These are phyloP conservation scores for Listrodromus nycthemerus DNA, from an alignment of 2,888 invertebrate genomes.

Conservation along the genomic window DNA sequence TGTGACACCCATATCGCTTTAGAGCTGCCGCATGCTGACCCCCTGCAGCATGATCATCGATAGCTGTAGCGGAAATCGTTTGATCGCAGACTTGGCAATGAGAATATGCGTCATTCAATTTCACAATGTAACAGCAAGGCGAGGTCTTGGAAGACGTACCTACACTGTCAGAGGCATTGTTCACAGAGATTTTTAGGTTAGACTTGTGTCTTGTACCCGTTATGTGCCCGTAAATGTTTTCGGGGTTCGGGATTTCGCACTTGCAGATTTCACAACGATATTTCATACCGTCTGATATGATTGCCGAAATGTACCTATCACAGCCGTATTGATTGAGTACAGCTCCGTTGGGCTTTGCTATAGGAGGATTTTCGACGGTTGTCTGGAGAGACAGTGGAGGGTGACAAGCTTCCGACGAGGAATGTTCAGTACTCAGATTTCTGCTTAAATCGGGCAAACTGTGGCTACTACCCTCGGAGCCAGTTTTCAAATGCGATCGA, in stretches of 20 bases:
- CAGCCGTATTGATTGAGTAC: neutral
- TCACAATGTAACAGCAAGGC: neutral
- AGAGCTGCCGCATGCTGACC: neutral
- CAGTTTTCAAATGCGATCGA: neutral
- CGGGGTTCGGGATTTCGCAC: neutral
- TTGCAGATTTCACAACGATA: neutral
- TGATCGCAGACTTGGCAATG: conserved; percentile 17
- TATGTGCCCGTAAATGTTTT: conserved; percentile 2
- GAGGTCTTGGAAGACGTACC: neutral
- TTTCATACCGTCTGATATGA: neutral
- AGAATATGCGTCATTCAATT: neutral
- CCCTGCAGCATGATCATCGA: neutral
- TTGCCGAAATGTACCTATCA: neutral
- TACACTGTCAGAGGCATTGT: neutral
- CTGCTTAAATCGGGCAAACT: neutral
- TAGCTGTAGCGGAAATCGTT: neutral
- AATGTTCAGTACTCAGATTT: neutral
- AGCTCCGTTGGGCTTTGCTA: neutral
- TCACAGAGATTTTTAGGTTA: neutral
- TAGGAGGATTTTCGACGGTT: neutral
- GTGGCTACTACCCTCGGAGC: too few relatives aligned
- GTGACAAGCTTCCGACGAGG: neutral
- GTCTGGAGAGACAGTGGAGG: neutral
- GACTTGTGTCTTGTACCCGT: neutral
- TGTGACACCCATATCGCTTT: conserved; percentile 8